A percentile compares a stretch with the other conserved stretches of the same genome.
phyloP scores from a whole-genome alignment of 2,888 invertebrate genomes.

The Pseudolycoriella hygida region DNA sequence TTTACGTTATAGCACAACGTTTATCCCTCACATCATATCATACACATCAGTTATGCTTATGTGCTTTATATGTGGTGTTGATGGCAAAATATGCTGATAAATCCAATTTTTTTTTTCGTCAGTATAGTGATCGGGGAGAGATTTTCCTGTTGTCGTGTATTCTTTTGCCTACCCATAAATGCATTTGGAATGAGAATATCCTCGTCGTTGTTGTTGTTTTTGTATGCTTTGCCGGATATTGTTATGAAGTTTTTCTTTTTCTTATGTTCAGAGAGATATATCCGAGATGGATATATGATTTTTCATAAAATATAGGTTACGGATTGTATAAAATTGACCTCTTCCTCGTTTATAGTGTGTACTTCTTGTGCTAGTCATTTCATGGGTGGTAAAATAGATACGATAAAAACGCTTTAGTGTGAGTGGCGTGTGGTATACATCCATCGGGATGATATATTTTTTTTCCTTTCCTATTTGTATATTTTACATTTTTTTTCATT shows the following conservation, averaged over 20 bases:
- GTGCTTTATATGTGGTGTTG: not conserved
- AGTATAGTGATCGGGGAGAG: not conserved
- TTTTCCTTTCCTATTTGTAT: no score
- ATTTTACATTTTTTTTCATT: no score
- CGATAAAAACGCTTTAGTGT: no score
- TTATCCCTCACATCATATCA: no score
- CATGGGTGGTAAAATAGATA: no score
- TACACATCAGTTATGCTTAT: not conserved
- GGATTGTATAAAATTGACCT: not conserved
- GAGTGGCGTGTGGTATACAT: no score
- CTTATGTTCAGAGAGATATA: not conserved
- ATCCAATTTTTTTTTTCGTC: not conserved
- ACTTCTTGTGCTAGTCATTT: no score
- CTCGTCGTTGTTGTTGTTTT: not conserved
- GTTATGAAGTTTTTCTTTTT: not conserved
- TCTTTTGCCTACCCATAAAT: not conserved
- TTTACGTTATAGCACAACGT: no score
- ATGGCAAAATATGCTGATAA: not conserved
- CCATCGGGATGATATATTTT: no score
- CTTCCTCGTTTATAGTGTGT: not conserved
- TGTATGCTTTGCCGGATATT: not conserved
- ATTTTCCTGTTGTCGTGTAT: not conserved
- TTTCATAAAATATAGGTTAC: constrained; percentile 1
- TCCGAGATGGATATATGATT: not conserved
- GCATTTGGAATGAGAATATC: not conserved